phyloP scores from a whole-genome alignment of 2,888 invertebrate genomes.

The Trissolcus brochymenae region DNA sequence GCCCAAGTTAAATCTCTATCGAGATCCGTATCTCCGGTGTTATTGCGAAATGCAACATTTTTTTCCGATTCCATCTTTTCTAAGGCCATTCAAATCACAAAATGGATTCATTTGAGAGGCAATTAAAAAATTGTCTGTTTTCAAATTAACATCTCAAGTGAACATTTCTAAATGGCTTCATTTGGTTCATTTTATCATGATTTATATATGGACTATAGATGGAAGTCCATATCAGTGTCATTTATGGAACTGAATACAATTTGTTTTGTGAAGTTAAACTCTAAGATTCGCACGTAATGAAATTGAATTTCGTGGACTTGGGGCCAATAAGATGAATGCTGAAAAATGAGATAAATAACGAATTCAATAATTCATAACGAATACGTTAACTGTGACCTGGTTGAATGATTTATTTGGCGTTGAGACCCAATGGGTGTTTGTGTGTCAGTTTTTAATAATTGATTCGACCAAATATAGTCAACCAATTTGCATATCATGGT shows the following conservation, averaged over 20 bases:
- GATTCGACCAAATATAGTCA: slow-evolving; percentile 17
- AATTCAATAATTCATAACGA: not conserved
- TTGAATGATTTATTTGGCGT: slow-evolving; percentile 21
- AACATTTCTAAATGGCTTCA: too few species aligned
- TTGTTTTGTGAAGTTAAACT: too few species aligned
- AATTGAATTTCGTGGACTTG: too few species aligned
- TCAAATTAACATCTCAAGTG: too few species aligned
- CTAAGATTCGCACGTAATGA: too few species aligned
- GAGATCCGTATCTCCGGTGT: slow-evolving; percentile 25
- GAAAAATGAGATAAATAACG: not conserved
- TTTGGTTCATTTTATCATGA: too few species aligned
- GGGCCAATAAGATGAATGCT: not conserved
- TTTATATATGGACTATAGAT: too few species aligned
- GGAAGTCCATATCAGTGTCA: too few species aligned
- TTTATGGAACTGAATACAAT: too few species aligned
- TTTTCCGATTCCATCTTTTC: not conserved
- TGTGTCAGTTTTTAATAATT: slow-evolving; percentile 29
- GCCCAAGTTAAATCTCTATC: slow-evolving; percentile 24
- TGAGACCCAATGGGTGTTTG: slow-evolving; percentile 22
- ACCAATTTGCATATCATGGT: slow-evolving; percentile 6
- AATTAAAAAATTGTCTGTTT: too few species aligned
- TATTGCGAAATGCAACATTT: slow-evolving; percentile 27
- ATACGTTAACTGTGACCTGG: slow-evolving; percentile 25
- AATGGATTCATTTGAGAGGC: too few species aligned
- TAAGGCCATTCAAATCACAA: too few species aligned